Evolutionary conservation across 1,140 invertebrate species (phyloP).

Genomic region (Diprion similis): DNA sequence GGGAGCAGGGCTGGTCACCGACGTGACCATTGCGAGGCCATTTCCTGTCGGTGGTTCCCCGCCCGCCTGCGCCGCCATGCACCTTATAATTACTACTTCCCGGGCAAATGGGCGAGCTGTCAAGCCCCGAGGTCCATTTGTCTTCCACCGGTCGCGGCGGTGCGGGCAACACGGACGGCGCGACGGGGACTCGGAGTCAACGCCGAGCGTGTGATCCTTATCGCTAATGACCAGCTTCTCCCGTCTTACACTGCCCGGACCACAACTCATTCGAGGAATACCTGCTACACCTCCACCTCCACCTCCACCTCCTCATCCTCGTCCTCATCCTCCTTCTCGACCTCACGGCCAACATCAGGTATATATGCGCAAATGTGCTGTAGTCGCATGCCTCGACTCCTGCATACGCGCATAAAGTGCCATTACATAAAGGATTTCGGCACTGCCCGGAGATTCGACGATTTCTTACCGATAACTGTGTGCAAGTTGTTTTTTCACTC

Average conservation of each 20-base stretch:
- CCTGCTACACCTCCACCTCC: no score
- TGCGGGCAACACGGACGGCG: neutral
- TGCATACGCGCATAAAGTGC: no score
- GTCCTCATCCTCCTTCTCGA: no score
- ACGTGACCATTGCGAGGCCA: neutral
- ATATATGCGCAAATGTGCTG: no score
- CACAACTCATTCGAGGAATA: neutral
- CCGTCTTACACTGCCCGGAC: neutral
- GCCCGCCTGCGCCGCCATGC: neutral
- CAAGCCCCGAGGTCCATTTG: slow-evolving; percentile 1
- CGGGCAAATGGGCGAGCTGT: slow-evolving; percentile 1
- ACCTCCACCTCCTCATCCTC: no score
- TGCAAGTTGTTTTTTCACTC: no score
- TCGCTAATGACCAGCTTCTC: slow-evolving; percentile 4
- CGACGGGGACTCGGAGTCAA: neutral
- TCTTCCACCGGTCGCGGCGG: neutral
- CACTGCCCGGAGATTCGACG: no score
- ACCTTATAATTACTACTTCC: slow-evolving; percentile 4
- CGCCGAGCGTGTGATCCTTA: slow-evolving; percentile 6
- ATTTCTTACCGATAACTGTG: no score
- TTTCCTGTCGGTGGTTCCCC: neutral
- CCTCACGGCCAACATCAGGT: no score
- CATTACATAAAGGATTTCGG: no score
- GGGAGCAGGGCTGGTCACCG: neutral
- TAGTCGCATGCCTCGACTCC: no score